Evolutionary conservation across 2,888 invertebrate genomes (phyloP).

Genomic region (Lucinisca nassula): DNA sequence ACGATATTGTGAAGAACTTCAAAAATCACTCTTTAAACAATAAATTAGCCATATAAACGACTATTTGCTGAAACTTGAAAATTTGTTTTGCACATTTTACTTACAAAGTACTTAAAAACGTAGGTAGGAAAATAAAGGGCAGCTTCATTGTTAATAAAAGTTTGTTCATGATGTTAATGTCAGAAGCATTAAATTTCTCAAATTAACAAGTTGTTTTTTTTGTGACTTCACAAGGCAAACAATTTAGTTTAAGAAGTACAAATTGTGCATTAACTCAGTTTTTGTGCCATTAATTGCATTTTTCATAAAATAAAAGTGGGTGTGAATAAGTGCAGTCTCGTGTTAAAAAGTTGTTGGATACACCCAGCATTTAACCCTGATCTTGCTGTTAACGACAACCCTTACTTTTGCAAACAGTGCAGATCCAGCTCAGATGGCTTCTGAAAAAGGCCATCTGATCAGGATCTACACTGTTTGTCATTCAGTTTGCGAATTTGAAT

Average conservation of each 20-base stretch:
- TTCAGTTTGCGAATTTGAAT: no score
- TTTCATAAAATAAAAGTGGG: neutral
- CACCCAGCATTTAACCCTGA: no score
- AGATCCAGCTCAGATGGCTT: no score
- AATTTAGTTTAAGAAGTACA: conserved; percentile 1
- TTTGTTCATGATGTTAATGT: neutral
- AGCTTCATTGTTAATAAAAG: neutral
- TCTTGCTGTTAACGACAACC: no score
- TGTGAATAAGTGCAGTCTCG: neutral
- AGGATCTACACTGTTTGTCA: no score
- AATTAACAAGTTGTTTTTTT: neutral
- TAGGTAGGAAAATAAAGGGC: neutral
- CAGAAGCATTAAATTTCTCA: neutral
- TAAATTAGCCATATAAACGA: neutral
- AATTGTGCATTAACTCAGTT: neutral
- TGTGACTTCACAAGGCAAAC: neutral
- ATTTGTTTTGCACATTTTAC: neutral
- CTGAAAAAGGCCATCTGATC: no score
- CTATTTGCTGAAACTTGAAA: neutral
- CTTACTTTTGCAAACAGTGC: no score
- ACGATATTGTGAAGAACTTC: neutral
- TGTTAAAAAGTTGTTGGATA: neutral
- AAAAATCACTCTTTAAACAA: neutral
- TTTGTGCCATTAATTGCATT: neutral
- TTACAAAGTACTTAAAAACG: neutral